Evolutionary conservation across 2,888 invertebrate genomes (phyloP).

Genomic region (Folsomia manolachei): DNA sequence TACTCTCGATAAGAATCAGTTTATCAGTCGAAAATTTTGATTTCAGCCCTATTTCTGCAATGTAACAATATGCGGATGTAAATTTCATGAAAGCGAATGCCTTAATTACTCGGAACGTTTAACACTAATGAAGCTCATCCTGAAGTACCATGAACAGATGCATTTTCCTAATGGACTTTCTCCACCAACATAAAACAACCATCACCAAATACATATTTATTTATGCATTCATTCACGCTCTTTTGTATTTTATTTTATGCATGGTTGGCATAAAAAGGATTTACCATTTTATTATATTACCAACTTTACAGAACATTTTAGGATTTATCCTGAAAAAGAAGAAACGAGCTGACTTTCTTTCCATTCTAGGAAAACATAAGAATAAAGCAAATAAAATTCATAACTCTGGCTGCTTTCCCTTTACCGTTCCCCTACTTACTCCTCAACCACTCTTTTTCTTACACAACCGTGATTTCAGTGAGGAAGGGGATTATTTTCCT

Average conservation of each 20-base stretch:
- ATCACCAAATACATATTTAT: not conserved
- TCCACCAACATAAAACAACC: not conserved
- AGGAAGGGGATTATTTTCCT: not conserved
- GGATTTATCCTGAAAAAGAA: not conserved
- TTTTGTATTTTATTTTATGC: not conserved
- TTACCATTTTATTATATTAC: not conserved
- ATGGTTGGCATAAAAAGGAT: not conserved
- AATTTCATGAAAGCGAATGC: not conserved
- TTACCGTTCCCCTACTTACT: not conserved
- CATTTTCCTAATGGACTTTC: not conserved
- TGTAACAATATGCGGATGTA: too few relatives aligned
- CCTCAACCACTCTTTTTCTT: too few relatives aligned
- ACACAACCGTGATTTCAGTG: not conserved
- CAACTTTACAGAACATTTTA: not conserved
- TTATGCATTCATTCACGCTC: not conserved
- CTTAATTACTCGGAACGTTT: not conserved
- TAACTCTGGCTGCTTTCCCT: not conserved
- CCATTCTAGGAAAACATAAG: too few relatives aligned
- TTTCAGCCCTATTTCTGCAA: not conserved
- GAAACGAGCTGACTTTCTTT: not conserved
- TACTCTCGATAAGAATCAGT: too few relatives aligned
- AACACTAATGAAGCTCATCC: not conserved
- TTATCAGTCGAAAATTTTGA: not conserved
- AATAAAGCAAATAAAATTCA: not conserved
- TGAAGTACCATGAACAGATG: not conserved